Evolutionary conservation across 2,797 vertebrate genomes (phyloP).

Genomic region (Typhlichthys subterraneus): DNA sequence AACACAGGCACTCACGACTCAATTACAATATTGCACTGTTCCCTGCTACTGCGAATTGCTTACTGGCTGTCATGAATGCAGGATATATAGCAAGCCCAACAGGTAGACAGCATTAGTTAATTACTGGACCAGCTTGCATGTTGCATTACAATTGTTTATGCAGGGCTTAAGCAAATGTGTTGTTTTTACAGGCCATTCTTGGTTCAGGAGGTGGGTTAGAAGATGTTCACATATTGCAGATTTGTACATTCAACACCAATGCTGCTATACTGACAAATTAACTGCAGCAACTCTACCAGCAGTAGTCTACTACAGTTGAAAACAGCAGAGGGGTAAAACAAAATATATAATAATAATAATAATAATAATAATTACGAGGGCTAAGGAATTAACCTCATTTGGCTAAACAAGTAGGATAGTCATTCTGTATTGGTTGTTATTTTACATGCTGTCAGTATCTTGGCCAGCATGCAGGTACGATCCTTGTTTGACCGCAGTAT

Average conservation of each 20-base stretch:
- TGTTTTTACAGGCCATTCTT: slow-evolving; percentile 54
- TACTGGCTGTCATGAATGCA: slow-evolving; percentile 73
- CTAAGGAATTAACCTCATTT: neutral
- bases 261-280: slow-evolving; percentile 40
- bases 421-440: slow-evolving; percentile 31
- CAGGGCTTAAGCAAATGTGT: slow-evolving; percentile 46
- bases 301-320: slow-evolving; percentile 18
- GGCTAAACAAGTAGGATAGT: slow-evolving; percentile 14
- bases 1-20: slow-evolving; percentile 76
- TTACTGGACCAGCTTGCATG: slow-evolving; percentile 53
- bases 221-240: slow-evolving; percentile 46
- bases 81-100: slow-evolving; percentile 67
- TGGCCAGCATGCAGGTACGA: slow-evolving; percentile 5
- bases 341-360: neutral
- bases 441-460: slow-evolving; percentile 8
- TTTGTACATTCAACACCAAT: slow-evolving; percentile 4
- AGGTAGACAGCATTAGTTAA: slow-evolving; percentile 68
- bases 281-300: slow-evolving; percentile 15
- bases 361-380: neutral
- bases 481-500: neutral
- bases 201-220: slow-evolving; percentile 24
- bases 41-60: slow-evolving; percentile 68
- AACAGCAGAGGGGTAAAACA: slow-evolving; percentile 20
- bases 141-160: slow-evolving; percentile 57
- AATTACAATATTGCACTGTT: slow-evolving; percentile 72